Conservation (phyloP, 30 jellyfish, hydroid and myxozoan genomes). For the Hydra vulgaris region DNA sequence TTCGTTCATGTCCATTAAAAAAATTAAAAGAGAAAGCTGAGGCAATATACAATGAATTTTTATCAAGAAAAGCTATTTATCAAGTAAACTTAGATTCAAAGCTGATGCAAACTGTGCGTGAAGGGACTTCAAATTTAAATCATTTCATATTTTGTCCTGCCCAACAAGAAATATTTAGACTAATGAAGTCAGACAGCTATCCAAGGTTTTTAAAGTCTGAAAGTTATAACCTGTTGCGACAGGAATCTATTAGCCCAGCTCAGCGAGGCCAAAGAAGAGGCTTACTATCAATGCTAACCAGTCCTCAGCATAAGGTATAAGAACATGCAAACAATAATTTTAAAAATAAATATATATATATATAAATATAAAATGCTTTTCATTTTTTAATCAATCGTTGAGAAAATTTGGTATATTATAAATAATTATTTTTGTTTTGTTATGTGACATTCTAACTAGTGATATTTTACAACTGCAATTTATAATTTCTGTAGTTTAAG, state of each 20-base stretch:
- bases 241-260: conserved; percentile 16
- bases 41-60: conserved; percentile 53
- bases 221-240: conserved; percentile 12
- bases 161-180: conserved; percentile 47
- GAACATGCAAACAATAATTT: no score
- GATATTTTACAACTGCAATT: no score
- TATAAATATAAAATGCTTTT: no score
- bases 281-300: conserved; percentile 16
- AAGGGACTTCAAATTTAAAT: conserved; percentile 47
- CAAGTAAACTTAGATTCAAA: conserved; percentile 70
- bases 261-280: conserved; percentile 28
- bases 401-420: no score
- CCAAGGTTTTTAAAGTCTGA: conserved; percentile 81
- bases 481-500: no score
- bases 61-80: conserved; percentile 56
- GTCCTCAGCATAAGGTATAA: conserved; percentile 25
- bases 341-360: no score
- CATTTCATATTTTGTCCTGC: conserved; percentile 88
- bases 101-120: conserved; percentile 57
- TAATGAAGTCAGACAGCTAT: conserved; percentile 79
- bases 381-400: no score
- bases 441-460: no score
- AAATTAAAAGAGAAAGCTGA: conserved; percentile 40
- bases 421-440: no score
- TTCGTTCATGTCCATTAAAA: conserved; percentile 56